phyloP scores from a whole-genome alignment of 1,140 invertebrate species.

The Neuroterus valhalla region DNA sequence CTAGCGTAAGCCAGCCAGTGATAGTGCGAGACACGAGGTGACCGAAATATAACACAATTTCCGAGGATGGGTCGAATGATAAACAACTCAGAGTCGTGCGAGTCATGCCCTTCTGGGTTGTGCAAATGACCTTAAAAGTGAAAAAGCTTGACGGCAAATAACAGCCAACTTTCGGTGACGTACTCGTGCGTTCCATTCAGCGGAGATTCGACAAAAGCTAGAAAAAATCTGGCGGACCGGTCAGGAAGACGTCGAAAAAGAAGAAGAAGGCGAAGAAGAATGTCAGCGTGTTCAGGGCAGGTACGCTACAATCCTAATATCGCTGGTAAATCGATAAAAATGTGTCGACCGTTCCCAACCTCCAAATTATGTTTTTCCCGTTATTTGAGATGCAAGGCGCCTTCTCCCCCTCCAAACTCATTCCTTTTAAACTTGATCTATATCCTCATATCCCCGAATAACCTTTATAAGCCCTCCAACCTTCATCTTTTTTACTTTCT shows the following conservation, averaged over 20 bases:
- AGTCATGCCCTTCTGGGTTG: too few relatives aligned
- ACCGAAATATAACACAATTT: too few relatives aligned
- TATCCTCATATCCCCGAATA: neutral
- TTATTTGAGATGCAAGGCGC: neutral
- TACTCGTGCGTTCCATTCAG: neutral
- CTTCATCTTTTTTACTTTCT: neutral
- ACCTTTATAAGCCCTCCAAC: neutral
- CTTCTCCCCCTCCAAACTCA: neutral
- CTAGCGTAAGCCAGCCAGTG: too few relatives aligned
- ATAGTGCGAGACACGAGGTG: too few relatives aligned
- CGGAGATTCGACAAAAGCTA: neutral
- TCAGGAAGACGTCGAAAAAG: neutral
- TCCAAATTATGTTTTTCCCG: neutral
- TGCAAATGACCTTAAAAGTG: too few relatives aligned
- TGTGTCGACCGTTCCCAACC: slow-evolving; percentile 7
- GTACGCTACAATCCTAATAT: neutral
- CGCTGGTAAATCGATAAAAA: neutral
- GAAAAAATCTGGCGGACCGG: neutral
- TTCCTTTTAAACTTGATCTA: neutral
- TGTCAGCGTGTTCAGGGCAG: slow-evolving; percentile 20
- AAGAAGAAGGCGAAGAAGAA: slow-evolving; percentile 4
- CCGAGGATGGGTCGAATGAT: too few relatives aligned
- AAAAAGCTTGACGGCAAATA: slow-evolving; percentile 9
- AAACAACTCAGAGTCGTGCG: too few relatives aligned
- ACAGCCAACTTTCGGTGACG: slow-evolving; percentile 20